Base-by-base conservation (phyloP, 2,113 vertebrate genomes). In the Archocentrus centrarchus region DNA sequence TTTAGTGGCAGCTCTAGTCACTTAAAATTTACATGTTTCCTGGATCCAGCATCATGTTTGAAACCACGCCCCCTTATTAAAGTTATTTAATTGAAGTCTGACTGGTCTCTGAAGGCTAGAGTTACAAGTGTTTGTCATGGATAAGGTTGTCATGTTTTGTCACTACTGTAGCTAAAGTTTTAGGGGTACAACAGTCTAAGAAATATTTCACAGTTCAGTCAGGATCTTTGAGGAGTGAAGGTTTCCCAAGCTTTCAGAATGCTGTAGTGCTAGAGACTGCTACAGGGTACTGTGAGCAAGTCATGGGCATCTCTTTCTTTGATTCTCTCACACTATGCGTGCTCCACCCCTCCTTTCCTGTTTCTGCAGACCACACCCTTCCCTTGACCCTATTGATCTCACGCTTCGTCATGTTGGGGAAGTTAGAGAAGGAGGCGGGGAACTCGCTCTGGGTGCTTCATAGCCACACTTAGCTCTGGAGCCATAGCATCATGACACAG, bases 361-460 rank as follows among this genome's bases (percentile, higher is more conserved):
- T 80, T 83, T 81, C 77, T 81, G 73, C n/a, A 13, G 53, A 47
- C 64, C 73, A 83, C 81, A 85, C 79, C 81, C 68, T 89, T 89
- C 57, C 37, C 60, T 58, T 44, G 24, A 66, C 64, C 41, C 18
- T 83, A 89, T 90, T 85, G 91, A 92, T 89, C 84, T 78, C 18
- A 8, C 41, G 17, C 75, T 70, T 57, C 35, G n/a, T 85, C 82
- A 79, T 41, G 32, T 61, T 77, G 55, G 75, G 70, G 50, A 50
- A 86, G 20, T 27, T 61, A 75, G 59, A 8, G 37, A 37, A 39
- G 39, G 60, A 62, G 50, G 14, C 11, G 63, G 11, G 47, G 14
- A 2, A 24, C 59, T 82, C 73, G 60, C 53, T 83, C 61, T 68
- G 86, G 83, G 59, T 79, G 62, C 62, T 79, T 39, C 57, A 75